phyloP scores from a whole-genome alignment of 2,888 invertebrate species.

The Epinotia bilunana region DNA sequence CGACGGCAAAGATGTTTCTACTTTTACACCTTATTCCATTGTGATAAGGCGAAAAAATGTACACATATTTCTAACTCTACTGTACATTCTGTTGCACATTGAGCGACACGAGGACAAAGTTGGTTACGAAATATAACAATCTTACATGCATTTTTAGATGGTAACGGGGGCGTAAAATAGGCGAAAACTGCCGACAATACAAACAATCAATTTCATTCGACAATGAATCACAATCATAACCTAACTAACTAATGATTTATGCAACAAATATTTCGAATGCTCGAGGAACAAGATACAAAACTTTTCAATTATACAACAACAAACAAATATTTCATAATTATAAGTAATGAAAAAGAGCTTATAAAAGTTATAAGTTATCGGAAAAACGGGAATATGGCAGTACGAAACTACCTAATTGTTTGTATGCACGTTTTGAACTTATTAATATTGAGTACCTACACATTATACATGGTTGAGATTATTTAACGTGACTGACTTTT shows the following conservation, averaged over 20 bases:
- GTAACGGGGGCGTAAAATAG: background rate
- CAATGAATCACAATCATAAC: constrained; percentile 38
- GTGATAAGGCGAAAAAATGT: too few relatives aligned
- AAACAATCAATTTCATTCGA: constrained; percentile 37
- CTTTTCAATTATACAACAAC: constrained; percentile 8
- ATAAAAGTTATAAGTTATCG: constrained; percentile 12
- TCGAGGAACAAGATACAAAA: constrained; percentile 4
- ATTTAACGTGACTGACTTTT: too few relatives aligned
- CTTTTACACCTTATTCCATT: too few relatives aligned
- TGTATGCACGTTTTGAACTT: too few relatives aligned
- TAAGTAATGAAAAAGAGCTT: background rate
- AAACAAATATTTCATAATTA: background rate
- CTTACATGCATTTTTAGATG: background rate
- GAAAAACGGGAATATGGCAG: background rate
- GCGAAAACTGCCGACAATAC: constrained; percentile 1
- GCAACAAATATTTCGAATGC: constrained; percentile 17
- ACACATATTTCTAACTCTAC: too few relatives aligned
- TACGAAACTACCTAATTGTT: background rate
- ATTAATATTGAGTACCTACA: background rate
- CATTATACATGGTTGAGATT: too few relatives aligned
- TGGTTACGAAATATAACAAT: background rate
- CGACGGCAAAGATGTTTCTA: too few relatives aligned
- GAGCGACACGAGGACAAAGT: background rate
- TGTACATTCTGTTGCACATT: background rate
- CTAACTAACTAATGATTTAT: constrained; percentile 28